phyloP scores from a whole-genome alignment of 2,797 vertebrate genomes.

The Schizopygopsis malacanthus region DNA sequence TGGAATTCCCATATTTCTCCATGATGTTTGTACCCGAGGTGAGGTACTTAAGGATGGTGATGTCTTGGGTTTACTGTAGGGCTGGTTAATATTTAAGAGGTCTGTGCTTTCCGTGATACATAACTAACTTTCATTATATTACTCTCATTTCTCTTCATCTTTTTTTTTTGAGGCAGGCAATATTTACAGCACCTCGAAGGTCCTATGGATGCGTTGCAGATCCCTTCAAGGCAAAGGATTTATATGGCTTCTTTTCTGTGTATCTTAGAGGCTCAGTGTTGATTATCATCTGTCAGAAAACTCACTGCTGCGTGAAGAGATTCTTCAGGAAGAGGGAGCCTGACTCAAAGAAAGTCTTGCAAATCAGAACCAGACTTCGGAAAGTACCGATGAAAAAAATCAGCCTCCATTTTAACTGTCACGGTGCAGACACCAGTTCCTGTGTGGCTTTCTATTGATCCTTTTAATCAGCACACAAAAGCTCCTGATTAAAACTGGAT shows the following conservation, averaged over 20 bases:
- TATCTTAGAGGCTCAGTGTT: slow-evolving; percentile 6
- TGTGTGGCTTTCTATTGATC: slow-evolving; percentile 42
- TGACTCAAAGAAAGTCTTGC: slow-evolving; percentile 13
- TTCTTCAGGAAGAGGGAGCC: slow-evolving; percentile 11
- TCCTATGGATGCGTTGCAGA: slow-evolving; percentile 16
- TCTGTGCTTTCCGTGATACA: slow-evolving; percentile 17
- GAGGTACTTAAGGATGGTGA: slow-evolving; percentile 24
- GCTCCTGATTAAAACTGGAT: slow-evolving; percentile 50
- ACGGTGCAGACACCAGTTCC: slow-evolving; percentile 7
- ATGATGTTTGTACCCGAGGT: background rate
- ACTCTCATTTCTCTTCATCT: slow-evolving; percentile 32
- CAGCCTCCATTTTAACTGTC: slow-evolving; percentile 23
- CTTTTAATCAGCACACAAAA: slow-evolving; percentile 33
- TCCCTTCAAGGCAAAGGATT: slow-evolving; percentile 11
- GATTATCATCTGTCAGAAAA: slow-evolving; percentile 40
- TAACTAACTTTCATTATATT: slow-evolving; percentile 41
- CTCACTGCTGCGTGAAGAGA: slow-evolving; percentile 11
- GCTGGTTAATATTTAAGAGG: slow-evolving; percentile 49
- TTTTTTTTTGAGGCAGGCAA: slow-evolving; percentile 26
- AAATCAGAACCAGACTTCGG: slow-evolving; percentile 20
- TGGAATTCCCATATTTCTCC: slow-evolving; percentile 3
- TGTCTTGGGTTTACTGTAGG: slow-evolving; percentile 21
- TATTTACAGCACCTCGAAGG: slow-evolving; percentile 40
- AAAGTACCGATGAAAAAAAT: slow-evolving; percentile 22
- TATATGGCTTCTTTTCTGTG: slow-evolving; percentile 8